Evolutionary conservation across 2,888 invertebrate species (phyloP), one percentile per base, ranked within the genome.

Genomic region (Pocota personata): DNA sequence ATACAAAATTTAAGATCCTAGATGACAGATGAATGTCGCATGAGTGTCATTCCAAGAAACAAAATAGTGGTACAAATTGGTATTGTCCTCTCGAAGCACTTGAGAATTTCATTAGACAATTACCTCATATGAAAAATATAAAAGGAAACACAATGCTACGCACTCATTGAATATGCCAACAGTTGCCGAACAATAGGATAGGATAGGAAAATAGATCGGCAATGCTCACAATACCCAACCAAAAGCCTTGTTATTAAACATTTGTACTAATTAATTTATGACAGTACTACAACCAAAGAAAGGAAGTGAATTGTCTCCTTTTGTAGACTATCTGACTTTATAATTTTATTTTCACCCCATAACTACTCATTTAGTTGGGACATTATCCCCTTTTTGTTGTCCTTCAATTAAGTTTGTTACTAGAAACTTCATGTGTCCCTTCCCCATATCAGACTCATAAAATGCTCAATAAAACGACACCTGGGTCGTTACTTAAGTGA

Each of bases 401-500:
- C 69, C 52, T 57, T 76, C 52, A 62, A 71, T 78, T 71, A 62
- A 69, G 30, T 62, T 48, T 48, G 27, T 48, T 76, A 37, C 76
- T 37, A 30, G 19, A 37, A 57, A 46, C 64, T 32, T 76, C 46
- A 57, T 75, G 32, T 46, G 19, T 55, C 37, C 24, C 72, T 14
- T 37, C 48, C 40, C 52, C 46, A 40, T 30, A 37, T 14, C 19
- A 24, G 48, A 35, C 37, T 37, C 57, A 50, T 78, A 62, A 78
- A 69, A 62, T 58, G 55, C 14, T 48, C 78, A 78, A 78, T 71
- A 62, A 78, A 78, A 78, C 55, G 78, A 24, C 78, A 69, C 78
- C 52, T 62, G 14, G 43, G 50, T 62, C 43, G 69, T 77, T 77
- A 77, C 69, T 57, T 76, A 67, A 67, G 67, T 67, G 76, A 76